A percentile compares a stretch with the other conserved stretches of the same genome.
Conservation (phyloP, 1,140 invertebrate species). For the Odontomachus brunneus region DNA sequence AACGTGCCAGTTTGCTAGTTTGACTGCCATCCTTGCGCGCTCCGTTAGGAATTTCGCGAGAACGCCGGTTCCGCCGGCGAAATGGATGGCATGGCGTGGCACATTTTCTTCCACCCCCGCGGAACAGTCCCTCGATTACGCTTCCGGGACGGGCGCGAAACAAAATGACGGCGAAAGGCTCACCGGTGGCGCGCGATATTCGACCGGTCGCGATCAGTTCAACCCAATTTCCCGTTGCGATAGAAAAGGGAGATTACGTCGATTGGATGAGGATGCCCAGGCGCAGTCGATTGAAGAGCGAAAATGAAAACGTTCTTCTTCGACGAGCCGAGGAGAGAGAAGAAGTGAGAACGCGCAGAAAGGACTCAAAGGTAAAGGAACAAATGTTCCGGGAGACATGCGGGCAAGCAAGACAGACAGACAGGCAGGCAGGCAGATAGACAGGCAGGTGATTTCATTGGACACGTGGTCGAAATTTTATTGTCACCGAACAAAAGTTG, state of each 20-base stretch:
- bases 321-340: not conserved
- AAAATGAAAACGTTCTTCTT: conserved; percentile 23
- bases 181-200: not conserved
- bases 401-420: not conserved
- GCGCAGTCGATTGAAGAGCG: not conserved
- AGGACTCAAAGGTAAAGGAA: not conserved
- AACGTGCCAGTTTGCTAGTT: not conserved
- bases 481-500: conserved; percentile 30
- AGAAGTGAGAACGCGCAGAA: too few relatives aligned
- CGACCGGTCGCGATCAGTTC: conserved; percentile 24
- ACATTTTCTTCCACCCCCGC: not conserved
- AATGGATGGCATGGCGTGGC: not conserved
- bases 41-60: conserved; percentile 16
- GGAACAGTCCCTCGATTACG: not conserved
- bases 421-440: not conserved
- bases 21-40: not conserved
- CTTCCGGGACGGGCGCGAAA: not conserved
- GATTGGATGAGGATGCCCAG: not conserved
- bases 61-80: not conserved
- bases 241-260: conserved; percentile 31
- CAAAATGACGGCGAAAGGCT: not conserved
- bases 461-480: not conserved
- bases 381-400: not conserved
- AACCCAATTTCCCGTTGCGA: conserved; percentile 37
- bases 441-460: not conserved